Evolutionary conservation across 1,140 invertebrate species (phyloP).

Genomic region (Bombus consobrinus): DNA sequence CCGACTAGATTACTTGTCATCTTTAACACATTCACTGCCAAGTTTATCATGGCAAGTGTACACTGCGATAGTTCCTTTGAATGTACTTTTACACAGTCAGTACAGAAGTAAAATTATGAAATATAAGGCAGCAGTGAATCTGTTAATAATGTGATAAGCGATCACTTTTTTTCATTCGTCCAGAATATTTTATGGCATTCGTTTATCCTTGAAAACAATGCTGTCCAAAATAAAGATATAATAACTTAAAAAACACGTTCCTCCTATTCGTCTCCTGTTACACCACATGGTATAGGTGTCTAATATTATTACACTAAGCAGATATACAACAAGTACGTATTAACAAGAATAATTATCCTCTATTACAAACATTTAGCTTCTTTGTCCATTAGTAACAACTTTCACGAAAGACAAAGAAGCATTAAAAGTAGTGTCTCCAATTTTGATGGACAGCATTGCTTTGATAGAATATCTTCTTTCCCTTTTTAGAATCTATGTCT

Average conservation of each 20-base stretch:
- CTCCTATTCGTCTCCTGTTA: not conserved
- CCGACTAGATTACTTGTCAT: conserved; percentile 38
- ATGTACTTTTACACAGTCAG: not conserved
- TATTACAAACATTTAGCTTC: not conserved
- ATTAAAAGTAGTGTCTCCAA: too few species aligned
- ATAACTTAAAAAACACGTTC: not conserved
- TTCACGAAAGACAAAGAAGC: not conserved
- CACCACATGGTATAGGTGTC: not conserved
- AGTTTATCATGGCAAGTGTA: not conserved
- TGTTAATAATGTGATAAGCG: conserved; percentile 39
- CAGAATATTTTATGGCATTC: conserved; percentile 58
- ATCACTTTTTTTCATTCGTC: conserved; percentile 59
- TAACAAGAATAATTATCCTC: not conserved
- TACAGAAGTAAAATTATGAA: conserved; percentile 18
- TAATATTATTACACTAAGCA: not conserved
- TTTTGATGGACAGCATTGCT: conserved; percentile 8
- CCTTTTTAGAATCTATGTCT: conserved; percentile 16
- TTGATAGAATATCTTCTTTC: conserved; percentile 4
- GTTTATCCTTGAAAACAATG: not conserved
- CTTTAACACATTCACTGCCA: conserved; percentile 40
- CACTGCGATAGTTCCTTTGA: not conserved
- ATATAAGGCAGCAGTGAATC: conserved; percentile 44
- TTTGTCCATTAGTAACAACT: not conserved
- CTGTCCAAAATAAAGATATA: conserved; percentile 11
- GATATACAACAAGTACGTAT: not conserved